phyloP scores from a whole-genome alignment of 2,888 invertebrate species.

The Zele albiditarsus region DNA sequence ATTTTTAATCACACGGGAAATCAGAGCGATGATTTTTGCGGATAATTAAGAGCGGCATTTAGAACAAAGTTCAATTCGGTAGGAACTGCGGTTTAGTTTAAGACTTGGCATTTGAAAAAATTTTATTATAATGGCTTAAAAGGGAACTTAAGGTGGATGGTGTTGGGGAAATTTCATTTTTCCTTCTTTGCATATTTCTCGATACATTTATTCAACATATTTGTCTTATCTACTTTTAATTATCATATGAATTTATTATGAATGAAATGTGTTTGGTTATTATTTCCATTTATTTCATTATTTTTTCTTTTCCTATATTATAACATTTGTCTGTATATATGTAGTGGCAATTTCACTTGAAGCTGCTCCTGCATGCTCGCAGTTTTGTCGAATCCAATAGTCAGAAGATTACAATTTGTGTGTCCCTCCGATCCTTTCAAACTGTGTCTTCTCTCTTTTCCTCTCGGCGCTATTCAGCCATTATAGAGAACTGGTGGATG shows the following conservation, averaged over 20 bases:
- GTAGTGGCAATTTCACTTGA: neutral
- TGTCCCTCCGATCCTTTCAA: conserved; percentile 34
- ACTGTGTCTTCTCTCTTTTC: neutral
- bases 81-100: too few species aligned
- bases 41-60: too few species aligned
- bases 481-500: neutral
- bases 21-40: too few species aligned
- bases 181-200: neutral
- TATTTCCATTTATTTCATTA: neutral
- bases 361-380: neutral
- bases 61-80: too few species aligned
- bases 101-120: too few species aligned
- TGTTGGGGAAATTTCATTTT: neutral
- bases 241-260: too few species aligned
- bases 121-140: too few species aligned
- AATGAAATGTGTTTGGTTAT: neutral
- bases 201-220: neutral
- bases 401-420: conserved; percentile 56
- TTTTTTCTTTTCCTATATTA: neutral
- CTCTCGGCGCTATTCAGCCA: conserved; percentile 6
- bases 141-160: neutral
- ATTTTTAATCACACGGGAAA: too few species aligned
- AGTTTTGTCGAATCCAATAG: conserved; percentile 49
- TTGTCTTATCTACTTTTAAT: too few species aligned
- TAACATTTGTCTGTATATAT: neutral